These are phyloP conservation scores for Sogatella furcifera DNA, from an alignment of 1,140 invertebrate species.

Conservation along the genomic window DNA sequence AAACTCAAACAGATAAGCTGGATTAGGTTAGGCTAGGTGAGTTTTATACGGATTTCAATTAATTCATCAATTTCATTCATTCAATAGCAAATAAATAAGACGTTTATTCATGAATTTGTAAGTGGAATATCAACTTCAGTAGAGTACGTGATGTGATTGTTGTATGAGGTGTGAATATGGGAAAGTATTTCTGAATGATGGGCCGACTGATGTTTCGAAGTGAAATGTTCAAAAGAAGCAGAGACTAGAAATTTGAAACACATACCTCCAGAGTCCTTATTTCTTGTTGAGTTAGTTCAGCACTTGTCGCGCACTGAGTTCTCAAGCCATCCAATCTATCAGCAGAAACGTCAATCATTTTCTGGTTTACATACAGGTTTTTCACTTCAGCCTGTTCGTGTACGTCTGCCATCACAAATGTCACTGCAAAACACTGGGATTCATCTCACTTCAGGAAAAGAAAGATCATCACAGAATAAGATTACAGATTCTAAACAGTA, in stretches of 20 bases:
- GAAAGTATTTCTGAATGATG: no score
- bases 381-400: constrained; percentile 21
- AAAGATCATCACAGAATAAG: no score
- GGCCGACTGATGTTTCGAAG: background rate
- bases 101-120: no score
- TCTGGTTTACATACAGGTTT: constrained; percentile 41
- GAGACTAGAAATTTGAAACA: background rate
- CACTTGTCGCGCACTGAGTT: constrained; percentile 83
- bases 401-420: constrained; percentile 20
- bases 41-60: no score
- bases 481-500: no score
- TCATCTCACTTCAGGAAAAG: background rate
- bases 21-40: no score
- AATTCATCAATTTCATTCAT: no score
- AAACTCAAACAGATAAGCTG: no score
- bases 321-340: constrained; percentile 82
- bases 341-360: constrained; percentile 90
- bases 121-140: no score
- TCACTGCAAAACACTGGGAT: background rate
- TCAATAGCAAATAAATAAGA: no score
- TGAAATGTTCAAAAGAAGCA: background rate
- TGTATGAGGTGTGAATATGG: no score
- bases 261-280: constrained; percentile 83
- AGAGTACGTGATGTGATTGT: no score
- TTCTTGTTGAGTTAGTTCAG: constrained; percentile 88